phyloP scores from a whole-genome alignment of 2,113 vertebrate genomes.

The Macrotis lagotis region DNA sequence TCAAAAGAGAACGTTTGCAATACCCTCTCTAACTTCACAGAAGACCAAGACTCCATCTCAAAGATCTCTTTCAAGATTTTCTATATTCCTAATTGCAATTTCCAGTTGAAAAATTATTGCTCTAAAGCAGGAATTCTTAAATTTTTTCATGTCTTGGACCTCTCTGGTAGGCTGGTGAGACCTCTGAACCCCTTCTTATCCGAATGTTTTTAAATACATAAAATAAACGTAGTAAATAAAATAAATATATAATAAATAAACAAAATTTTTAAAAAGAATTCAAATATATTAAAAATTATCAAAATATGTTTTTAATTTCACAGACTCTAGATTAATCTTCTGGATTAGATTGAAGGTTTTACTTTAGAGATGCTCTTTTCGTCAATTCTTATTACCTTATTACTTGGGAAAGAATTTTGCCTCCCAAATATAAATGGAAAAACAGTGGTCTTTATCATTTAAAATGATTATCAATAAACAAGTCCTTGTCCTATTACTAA shows the following conservation, averaged over 20 bases:
- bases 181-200: background rate
- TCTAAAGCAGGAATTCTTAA: background rate
- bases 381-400: background rate
- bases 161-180: background rate
- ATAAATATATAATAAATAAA: no score
- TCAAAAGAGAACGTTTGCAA: background rate
- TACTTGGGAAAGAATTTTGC: slow-evolving; percentile 30
- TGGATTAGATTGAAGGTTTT: background rate
- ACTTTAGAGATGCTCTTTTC: background rate
- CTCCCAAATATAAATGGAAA: slow-evolving; percentile 13
- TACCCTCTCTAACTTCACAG: background rate
- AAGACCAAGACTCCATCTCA: background rate
- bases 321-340: background rate
- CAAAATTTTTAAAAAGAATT: no score
- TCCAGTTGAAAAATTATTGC: background rate
- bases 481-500: slow-evolving; percentile 10
- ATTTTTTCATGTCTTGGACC: background rate
- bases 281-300: background rate
- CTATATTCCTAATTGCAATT: background rate
- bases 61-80: background rate
- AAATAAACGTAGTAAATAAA: no score
- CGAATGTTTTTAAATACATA: background rate
- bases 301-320: background rate
- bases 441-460: background rate
- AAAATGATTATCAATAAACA: slow-evolving; percentile 21